Evolutionary conservation across 2,797 vertebrate species (phyloP).

Genomic region (Remorina albescens): DNA sequence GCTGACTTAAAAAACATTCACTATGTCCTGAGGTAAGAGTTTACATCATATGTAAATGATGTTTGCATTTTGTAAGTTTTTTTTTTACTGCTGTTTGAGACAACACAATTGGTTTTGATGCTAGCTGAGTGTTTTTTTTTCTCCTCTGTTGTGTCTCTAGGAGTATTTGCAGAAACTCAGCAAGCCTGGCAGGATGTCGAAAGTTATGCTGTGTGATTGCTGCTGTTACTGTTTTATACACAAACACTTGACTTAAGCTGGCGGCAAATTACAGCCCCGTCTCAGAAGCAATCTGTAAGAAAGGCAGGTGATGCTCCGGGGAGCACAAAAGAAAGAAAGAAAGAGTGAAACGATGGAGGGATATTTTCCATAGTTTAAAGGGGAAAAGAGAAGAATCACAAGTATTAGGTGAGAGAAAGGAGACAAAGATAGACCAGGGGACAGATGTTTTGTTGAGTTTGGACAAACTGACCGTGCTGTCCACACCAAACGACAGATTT

Average conservation of each 20-base stretch:
- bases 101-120: neutral
- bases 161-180: slow-evolving; percentile 30
- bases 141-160: slow-evolving; percentile 11
- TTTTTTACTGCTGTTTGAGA: neutral
- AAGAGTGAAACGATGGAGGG: slow-evolving; percentile 1
- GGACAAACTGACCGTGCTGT: slow-evolving; percentile 9
- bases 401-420: slow-evolving; percentile 28
- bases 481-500: neutral
- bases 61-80: neutral
- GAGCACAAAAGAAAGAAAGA: slow-evolving; percentile 13
- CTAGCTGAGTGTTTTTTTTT: neutral
- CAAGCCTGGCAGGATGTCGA: slow-evolving; percentile 19
- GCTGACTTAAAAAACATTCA: slow-evolving; percentile 2
- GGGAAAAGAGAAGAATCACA: slow-evolving; percentile 15
- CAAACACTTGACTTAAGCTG: slow-evolving; percentile 67
- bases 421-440: slow-evolving; percentile 30
- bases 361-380: slow-evolving; percentile 1
- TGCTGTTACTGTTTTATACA: slow-evolving; percentile 43
- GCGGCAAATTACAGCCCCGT: slow-evolving; percentile 58
- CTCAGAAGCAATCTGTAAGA: slow-evolving; percentile 22
- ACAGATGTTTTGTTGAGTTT: slow-evolving; percentile 23
- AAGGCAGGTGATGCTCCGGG: slow-evolving; percentile 2
- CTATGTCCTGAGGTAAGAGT: neutral
- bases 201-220: slow-evolving; percentile 19
- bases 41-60: too few relatives aligned